Evolutionary conservation across 2,888 invertebrate genomes (phyloP), one percentile per base, ranked within the genome.

Genomic region (Dioctria linearis): DNA sequence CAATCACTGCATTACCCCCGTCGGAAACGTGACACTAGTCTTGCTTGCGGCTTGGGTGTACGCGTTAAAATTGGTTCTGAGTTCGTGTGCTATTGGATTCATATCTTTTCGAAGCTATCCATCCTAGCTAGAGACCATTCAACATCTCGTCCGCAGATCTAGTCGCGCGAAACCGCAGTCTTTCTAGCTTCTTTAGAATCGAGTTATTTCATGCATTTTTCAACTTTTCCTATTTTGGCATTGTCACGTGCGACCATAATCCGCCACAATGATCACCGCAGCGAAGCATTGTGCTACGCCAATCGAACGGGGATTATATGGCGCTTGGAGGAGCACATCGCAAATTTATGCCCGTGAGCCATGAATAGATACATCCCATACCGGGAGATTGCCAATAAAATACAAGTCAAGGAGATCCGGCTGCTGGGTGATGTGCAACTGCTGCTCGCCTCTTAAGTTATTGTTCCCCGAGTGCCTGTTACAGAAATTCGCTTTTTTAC

Each of bases 211-310:
- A 71, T 71, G 71, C 71, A 71, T 71, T 71, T 71, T 71, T 71
- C 71, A 71, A 54, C 51, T 54, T 51, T n/a, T n/a, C 71, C 71
- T 54, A 39, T 54, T 54, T 46, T 40, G 71, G 40, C 71, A n/a
- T 37, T 71, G 71, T 71, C 71, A 71, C 71, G 71, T 71, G 57
- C 71, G 71, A 40, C 71, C 54, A 54, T 71, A 71, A 71, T 67
- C 57, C 71, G 49, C 54, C 71, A 37, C 54, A 54, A 71, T 71
- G 71, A 71, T 71, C 71, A 54, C 71, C 69, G 69, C 51, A 39
- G 11, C 71, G 39, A 39, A 54, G 71, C 71, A 71, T 71, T 71
- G 71, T 71, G 25, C 46, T 46, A 43, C 11, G 40, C 54, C 71
- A 71, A 54, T 71, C 71, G 71, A 39, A 71, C 54, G 71, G 51